These are phyloP conservation scores for Myotis davidii DNA, from an alignment of 2,113 vertebrate species.

Conservation along the genomic window DNA sequence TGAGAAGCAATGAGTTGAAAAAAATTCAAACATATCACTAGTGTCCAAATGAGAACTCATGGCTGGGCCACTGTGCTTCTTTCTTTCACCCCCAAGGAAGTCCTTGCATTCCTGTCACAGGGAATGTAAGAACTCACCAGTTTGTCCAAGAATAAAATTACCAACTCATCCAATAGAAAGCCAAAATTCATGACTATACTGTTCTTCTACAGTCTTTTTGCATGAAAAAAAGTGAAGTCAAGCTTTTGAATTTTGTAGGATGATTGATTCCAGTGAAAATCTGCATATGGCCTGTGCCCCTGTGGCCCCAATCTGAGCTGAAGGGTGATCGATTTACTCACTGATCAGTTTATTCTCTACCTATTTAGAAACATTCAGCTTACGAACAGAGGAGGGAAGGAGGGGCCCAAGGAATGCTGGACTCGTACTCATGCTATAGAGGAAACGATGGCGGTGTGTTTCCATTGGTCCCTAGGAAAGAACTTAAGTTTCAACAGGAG, in stretches of 20 bases:
- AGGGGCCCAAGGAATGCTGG: neutral
- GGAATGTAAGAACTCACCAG: neutral
- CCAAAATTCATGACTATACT: neutral
- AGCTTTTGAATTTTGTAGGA: neutral
- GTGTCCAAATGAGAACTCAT: neutral
- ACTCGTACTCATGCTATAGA: neutral
- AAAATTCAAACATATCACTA: neutral
- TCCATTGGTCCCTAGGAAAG: neutral
- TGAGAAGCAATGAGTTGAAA: neutral
- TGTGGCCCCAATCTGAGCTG: neutral
- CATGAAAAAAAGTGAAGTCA: neutral
- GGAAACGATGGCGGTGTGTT: neutral
- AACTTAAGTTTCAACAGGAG: neutral
- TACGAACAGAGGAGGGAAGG: neutral
- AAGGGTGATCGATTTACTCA: neutral
- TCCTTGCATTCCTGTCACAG: neutral
- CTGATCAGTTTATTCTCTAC: neutral
- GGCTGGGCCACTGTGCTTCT: neutral
- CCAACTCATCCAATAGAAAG: neutral
- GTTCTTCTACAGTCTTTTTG: neutral
- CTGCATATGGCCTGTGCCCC: neutral
- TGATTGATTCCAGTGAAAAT: neutral
- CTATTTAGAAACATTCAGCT: neutral
- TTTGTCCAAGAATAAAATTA: neutral
- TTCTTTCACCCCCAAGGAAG: neutral